Base-by-base conservation (phyloP, 2,113 vertebrate species). In the Enhydra lutris region DNA sequence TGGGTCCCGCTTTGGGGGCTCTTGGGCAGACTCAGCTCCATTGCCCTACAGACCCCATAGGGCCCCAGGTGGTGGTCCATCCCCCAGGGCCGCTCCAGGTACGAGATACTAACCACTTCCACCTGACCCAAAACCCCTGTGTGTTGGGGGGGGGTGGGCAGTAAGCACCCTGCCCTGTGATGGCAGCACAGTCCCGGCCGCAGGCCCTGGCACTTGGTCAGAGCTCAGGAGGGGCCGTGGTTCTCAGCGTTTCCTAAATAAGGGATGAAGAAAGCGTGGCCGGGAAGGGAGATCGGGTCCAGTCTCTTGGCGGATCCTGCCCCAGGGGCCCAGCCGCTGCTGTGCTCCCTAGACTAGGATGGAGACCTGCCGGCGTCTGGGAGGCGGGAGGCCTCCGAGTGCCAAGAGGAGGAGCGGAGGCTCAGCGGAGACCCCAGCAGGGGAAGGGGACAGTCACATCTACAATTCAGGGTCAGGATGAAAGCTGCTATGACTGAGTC, bases 381-480 rank as follows among this genome's bases (percentile, higher is more conserved):
- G 42, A 1, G 13, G 55, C 4, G 4, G 63, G 69, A 78, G 80
- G 63, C 2, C 18, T 29, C 34, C 59, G 1, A 26, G 31, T 21
- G 29, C 74, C 29, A 15, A 24, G 78, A 86, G 71, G 71, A 91
- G 52, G 50, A n/a, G 15, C 1, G 1, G 29, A 36, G 52, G 69
- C 89, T 84, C 52, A 0, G 7, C 15, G 55, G 36, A 21, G 87
- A 55, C 42, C 79, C 57, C 12, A 11, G 47, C 17, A 23, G 74
- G 74, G 42, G 11, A 7, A 34, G 13, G 74, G 21, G 3, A 3
- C 36, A 42, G 10, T 21, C 78, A 18, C 4, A 1, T 0, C 13
- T 6, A 9, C 26, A 13, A 20, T 67, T 47, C 23, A 14, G 21
- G 13, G 45, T 20, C 14, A 2, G 1, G 0, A 3, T 0, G 9